These are phyloP conservation scores for Leuctra nigra DNA, from an alignment of 2,888 invertebrate genomes.

Conservation along the genomic window DNA sequence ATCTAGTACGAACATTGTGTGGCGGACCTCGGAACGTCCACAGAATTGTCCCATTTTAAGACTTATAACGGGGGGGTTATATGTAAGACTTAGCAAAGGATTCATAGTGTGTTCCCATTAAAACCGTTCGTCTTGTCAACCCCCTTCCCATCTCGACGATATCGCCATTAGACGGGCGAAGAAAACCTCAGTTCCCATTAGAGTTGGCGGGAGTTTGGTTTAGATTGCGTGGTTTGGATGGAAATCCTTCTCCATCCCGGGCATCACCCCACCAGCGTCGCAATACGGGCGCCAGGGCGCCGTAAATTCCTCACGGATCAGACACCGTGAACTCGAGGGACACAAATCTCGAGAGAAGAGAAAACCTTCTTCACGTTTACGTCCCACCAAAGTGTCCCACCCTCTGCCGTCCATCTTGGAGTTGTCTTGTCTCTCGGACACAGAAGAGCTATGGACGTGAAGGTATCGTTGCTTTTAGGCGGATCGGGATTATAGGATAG, in stretches of 20 bases:
- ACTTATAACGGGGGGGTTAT: conserved; percentile 26
- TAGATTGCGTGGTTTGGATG: conserved; percentile 25
- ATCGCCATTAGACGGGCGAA: conserved; percentile 28
- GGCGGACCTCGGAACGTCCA: conserved; percentile 20
- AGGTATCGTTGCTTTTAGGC: conserved; percentile 23
- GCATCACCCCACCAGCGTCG: neutral
- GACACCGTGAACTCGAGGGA: conserved; percentile 41
- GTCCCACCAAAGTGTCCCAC: conserved; percentile 22
- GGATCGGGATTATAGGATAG: conserved; percentile 22
- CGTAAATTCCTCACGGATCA: conserved; percentile 43
- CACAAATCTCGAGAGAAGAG: conserved; percentile 38
- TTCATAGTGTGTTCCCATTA: conserved; percentile 28
- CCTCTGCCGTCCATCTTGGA: conserved; percentile 26
- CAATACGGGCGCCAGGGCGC: conserved; percentile 31
- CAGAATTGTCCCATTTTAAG: conserved; percentile 24
- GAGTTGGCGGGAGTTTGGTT: conserved; percentile 26
- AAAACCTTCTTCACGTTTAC: conserved; percentile 25
- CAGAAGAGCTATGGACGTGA: conserved; percentile 24
- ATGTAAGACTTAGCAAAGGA: conserved; percentile 26
- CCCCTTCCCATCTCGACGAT: conserved; percentile 17
- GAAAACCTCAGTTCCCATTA: conserved; percentile 29
- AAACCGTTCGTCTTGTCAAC: conserved; percentile 26
- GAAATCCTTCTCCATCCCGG: conserved; percentile 16
- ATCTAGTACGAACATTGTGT: conserved; percentile 6
- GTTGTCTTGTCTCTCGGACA: conserved; percentile 26